These are phyloP conservation scores for Machaerirhynchus nigripectus DNA, from an alignment of 2,113 vertebrate genomes.

Conservation along the genomic window DNA sequence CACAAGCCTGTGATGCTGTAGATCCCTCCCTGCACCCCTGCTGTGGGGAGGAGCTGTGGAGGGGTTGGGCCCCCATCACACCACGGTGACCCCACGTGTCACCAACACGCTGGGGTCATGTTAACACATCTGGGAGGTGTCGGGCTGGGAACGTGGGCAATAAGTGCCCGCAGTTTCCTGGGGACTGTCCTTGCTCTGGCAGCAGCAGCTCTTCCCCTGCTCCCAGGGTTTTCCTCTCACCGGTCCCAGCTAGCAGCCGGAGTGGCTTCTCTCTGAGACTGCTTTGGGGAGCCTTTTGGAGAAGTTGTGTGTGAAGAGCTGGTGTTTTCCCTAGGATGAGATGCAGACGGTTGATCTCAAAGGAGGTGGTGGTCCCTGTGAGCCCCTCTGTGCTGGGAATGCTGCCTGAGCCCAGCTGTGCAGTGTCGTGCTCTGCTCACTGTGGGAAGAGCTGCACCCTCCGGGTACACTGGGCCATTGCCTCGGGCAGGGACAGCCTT, in stretches of 20 bases:
- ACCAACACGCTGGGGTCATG: accelerated
- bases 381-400: background rate
- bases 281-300: background rate
- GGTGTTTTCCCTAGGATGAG: background rate
- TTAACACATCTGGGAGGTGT: background rate
- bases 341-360: background rate
- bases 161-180: background rate
- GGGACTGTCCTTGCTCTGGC: background rate
- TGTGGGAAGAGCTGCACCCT: background rate
- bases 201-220: background rate
- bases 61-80: background rate
- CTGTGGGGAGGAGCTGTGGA: background rate
- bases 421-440: background rate
- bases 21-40: background rate
- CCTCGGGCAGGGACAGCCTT: background rate
- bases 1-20: background rate
- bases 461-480: background rate
- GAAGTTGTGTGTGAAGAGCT: background rate
- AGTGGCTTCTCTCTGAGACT: background rate
- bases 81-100: background rate
- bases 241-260: background rate
- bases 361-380: background rate
- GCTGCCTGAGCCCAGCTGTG: background rate
- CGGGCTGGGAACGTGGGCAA: background rate
- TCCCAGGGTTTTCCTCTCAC: background rate